Conservation (phyloP, 2,888 invertebrate genomes). For the Nasonia oneida region DNA sequence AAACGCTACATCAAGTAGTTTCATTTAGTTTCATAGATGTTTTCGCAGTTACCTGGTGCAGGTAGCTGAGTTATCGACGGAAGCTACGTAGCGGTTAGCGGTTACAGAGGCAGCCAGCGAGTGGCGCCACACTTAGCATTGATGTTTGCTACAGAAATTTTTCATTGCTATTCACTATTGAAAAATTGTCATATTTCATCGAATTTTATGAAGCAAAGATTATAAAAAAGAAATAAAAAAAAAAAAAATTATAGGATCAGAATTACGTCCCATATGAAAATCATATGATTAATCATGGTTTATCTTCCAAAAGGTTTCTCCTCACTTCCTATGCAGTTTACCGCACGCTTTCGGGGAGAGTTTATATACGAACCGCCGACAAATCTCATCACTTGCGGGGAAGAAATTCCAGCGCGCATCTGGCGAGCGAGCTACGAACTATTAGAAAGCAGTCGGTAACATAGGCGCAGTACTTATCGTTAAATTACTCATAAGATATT, state of each 20-base stretch:
- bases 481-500: too few relatives aligned
- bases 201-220: too few relatives aligned
- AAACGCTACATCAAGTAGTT: too few relatives aligned
- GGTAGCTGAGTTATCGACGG: not conserved
- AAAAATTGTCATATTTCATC: too few relatives aligned
- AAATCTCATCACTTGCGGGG: conserved; percentile 43
- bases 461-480: not conserved
- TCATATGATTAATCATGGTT: conserved; percentile 64
- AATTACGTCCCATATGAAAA: conserved; percentile 68
- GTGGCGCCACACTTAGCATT: not conserved
- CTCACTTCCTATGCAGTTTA: conserved; percentile 65
- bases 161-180: too few relatives aligned
- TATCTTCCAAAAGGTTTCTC: conserved; percentile 62
- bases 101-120: not conserved
- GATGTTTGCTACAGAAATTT: too few relatives aligned
- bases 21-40: not conserved
- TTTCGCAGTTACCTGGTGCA: not conserved
- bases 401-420: conserved; percentile 35
- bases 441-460: not conserved
- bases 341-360: not conserved
- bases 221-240: not conserved
- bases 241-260: conserved; percentile 66
- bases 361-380: conserved; percentile 33
- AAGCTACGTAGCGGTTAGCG: not conserved
- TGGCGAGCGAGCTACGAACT: not conserved